These are phyloP conservation scores for Lepus europaeus DNA, from an alignment of 2,113 vertebrate genomes.

Conservation along the genomic window DNA sequence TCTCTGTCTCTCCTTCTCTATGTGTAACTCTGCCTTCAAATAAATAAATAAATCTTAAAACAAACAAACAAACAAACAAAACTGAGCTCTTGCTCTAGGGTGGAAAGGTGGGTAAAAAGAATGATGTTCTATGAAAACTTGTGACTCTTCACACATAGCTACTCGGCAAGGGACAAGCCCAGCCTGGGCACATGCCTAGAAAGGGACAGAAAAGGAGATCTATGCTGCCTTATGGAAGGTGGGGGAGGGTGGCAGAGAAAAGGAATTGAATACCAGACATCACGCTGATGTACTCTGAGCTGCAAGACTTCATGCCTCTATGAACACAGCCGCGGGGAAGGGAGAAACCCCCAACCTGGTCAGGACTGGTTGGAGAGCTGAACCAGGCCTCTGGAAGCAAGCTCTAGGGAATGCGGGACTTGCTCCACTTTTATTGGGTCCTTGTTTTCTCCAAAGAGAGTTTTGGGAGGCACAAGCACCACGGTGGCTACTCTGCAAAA, in stretches of 20 bases:
- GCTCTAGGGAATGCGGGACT: neutral
- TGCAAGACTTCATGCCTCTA: neutral
- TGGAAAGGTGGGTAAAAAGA: neutral
- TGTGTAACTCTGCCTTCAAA: no score
- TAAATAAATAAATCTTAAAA: no score
- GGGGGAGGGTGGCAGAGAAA: neutral
- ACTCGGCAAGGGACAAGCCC: neutral
- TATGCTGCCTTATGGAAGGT: neutral
- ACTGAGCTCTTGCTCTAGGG: neutral
- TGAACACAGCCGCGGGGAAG: neutral
- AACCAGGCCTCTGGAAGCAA: conserved; percentile 20
- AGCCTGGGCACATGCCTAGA: neutral
- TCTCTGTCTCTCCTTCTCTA: no score
- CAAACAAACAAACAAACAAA: no score
- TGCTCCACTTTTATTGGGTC: neutral
- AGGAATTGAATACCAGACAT: conserved; percentile 29
- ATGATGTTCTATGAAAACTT: conserved; percentile 39
- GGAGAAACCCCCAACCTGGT: neutral
- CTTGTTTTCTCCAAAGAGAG: conserved; percentile 37
- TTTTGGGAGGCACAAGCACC: neutral
- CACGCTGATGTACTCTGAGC: neutral
- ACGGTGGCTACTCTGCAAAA: neutral
- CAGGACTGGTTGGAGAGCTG: conserved; percentile 12
- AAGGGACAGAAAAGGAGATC: conserved; percentile 41
- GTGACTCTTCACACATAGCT: neutral